These are phyloP conservation scores for Stegodyphus mimosarum DNA, from an alignment of 1,140 invertebrate genomes.

Conservation along the genomic window DNA sequence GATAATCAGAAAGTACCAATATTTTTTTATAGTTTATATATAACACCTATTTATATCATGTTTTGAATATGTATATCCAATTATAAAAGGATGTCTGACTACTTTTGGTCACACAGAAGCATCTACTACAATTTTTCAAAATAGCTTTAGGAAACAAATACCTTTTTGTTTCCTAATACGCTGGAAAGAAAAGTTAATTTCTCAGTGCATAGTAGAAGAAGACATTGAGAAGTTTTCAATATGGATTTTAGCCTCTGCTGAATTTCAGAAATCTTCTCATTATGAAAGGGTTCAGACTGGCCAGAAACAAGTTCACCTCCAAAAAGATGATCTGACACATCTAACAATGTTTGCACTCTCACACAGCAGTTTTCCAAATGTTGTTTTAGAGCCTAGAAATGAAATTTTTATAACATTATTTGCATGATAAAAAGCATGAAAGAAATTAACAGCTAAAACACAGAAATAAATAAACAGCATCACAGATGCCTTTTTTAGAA, in stretches of 20 bases:
- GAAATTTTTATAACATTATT: neutral
- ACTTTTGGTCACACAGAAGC: too few relatives aligned
- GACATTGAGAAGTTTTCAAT: neutral
- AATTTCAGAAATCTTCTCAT: slow-evolving; percentile 5
- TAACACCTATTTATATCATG: too few relatives aligned
- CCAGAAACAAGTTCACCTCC: neutral
- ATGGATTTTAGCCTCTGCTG: slow-evolving; percentile 7
- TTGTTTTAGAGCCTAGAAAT: slow-evolving; percentile 48
- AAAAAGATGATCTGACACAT: slow-evolving; percentile 22
- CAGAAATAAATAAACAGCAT: neutral
- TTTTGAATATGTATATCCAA: too few relatives aligned
- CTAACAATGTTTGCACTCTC: slow-evolving; percentile 12
- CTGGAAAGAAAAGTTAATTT: slow-evolving; percentile 17
- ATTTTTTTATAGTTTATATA: too few relatives aligned
- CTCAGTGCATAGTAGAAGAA: slow-evolving; percentile 17
- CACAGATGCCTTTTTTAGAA: too few relatives aligned
- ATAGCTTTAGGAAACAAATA: neutral
- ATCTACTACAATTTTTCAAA: too few relatives aligned
- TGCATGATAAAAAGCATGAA: neutral
- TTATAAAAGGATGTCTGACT: too few relatives aligned
- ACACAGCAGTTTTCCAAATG: slow-evolving; percentile 30
- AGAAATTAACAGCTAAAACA: neutral
- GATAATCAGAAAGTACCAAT: too few relatives aligned
- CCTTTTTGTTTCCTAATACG: neutral
- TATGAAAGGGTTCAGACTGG: neutral